Percentiles rank a stretch among this genome's conserved stretches.
Evolutionary conservation across 2,797 vertebrate species (phyloP).

Genomic region (Halcyon badia): DNA sequence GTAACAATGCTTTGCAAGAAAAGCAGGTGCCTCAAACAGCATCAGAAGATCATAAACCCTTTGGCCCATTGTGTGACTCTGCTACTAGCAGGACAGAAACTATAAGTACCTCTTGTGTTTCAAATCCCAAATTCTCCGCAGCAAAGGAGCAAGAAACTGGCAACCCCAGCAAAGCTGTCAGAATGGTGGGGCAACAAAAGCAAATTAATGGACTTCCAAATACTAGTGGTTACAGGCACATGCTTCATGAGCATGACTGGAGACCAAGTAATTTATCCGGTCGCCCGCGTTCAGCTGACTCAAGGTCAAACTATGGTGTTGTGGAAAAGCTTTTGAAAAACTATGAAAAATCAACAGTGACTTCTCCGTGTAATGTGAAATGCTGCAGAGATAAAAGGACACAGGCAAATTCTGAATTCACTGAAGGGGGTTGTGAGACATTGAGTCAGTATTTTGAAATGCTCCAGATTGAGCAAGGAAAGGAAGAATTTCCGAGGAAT

Average conservation of each 20-base stretch:
- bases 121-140: slow-evolving; percentile 30
- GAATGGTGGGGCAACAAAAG: slow-evolving; percentile 55
- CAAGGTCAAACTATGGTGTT: slow-evolving; percentile 95
- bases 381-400: slow-evolving; percentile 72
- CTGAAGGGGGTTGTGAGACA: slow-evolving; percentile 70
- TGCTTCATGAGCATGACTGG: slow-evolving; percentile 89
- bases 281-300: slow-evolving; percentile 91
- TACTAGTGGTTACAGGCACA: slow-evolving; percentile 72
- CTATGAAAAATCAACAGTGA: slow-evolving; percentile 85
- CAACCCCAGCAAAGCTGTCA: slow-evolving; percentile 37
- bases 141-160: slow-evolving; percentile 50
- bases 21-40: slow-evolving; percentile 54
- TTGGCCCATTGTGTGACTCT: background rate
- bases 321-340: slow-evolving; percentile 94
- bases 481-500: slow-evolving; percentile 78
- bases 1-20: slow-evolving; percentile 73
- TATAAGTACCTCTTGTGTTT: background rate
- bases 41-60: slow-evolving; percentile 56
- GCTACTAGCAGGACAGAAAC: slow-evolving; percentile 27
- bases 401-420: slow-evolving; percentile 64
- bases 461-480: slow-evolving; percentile 82
- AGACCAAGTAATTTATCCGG: slow-evolving; percentile 91
- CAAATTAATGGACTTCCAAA: slow-evolving; percentile 77
- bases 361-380: slow-evolving; percentile 70
- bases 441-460: slow-evolving; percentile 84